phyloP scores from a whole-genome alignment of 2,113 vertebrate species.

The Tetraodon nigroviridis region DNA sequence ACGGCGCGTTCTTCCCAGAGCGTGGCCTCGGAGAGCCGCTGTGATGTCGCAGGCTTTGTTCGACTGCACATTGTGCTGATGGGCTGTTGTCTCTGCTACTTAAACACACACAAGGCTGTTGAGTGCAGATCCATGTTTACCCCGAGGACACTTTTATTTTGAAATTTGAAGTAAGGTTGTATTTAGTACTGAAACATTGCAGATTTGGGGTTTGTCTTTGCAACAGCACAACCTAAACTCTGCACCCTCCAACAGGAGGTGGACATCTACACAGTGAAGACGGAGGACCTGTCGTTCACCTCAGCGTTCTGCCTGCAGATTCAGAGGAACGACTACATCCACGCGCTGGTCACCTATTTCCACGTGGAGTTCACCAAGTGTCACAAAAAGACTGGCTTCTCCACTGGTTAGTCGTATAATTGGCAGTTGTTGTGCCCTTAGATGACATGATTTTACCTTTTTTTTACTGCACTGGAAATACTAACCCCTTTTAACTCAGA shows the following conservation, averaged over 20 bases:
- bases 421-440: no score
- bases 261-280: slow-evolving; percentile 94
- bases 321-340: slow-evolving; percentile 94
- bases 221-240: not conserved
- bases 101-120: no score
- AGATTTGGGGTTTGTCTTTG: slow-evolving; percentile 1
- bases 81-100: no score
- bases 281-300: slow-evolving; percentile 89
- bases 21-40: not conserved
- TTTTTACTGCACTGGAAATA: not conserved
- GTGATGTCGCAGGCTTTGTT: not conserved
- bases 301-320: slow-evolving; percentile 93
- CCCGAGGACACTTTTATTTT: no score
- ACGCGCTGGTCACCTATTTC: slow-evolving; percentile 95
- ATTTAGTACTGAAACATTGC: no score
- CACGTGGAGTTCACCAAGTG: slow-evolving; percentile 98
- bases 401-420: slow-evolving; percentile 79
- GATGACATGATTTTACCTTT: not conserved
- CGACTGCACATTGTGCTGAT: no score
- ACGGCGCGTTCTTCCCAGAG: slow-evolving; percentile 20
- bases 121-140: no score
- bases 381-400: slow-evolving; percentile 98
- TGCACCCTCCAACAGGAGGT: slow-evolving; percentile 79
- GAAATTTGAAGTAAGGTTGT: no score
- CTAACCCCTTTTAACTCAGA: not conserved